Evolutionary conservation across 2,888 invertebrate species (phyloP).

Genomic region (Protodeltote pygarga): DNA sequence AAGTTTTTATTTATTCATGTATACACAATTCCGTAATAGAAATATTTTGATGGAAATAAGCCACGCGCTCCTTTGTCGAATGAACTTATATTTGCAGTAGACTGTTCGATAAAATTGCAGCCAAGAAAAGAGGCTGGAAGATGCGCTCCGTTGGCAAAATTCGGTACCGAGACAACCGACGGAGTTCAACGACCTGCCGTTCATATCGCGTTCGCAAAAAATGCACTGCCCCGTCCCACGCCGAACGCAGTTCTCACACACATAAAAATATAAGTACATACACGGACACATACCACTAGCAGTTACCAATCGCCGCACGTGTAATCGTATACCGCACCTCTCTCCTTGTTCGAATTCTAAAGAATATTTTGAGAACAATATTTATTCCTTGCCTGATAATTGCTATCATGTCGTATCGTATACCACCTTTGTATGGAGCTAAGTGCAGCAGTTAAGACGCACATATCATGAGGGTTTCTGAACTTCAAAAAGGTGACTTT

Average conservation of each 20-base stretch:
- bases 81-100: conserved; percentile 1
- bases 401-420: conserved; percentile 44
- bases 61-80: not conserved
- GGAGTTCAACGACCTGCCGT: conserved; percentile 79
- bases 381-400: conserved; percentile 63
- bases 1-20: not conserved
- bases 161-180: conserved; percentile 76
- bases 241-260: conserved; percentile 79
- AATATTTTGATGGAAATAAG: too few species aligned
- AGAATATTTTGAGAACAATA: conserved; percentile 69
- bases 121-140: conserved; percentile 55
- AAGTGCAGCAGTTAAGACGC: conserved; percentile 20
- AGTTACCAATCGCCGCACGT: conserved; percentile 75
- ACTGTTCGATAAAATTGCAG: conserved; percentile 37
- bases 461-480: too few species aligned
- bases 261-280: conserved; percentile 58
- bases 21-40: too few species aligned
- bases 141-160: conserved; percentile 79
- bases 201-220: conserved; percentile 83
- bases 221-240: conserved; percentile 85
- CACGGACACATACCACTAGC: conserved; percentile 66
- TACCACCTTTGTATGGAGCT: conserved; percentile 16
- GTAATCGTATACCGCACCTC: conserved; percentile 72
- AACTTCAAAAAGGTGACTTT: too few species aligned
- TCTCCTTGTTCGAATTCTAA: conserved; percentile 67